A percentile compares a stretch with the other conserved stretches of the same genome.
Conservation (phyloP, 2,888 invertebrate species). For the Beris morrisii region DNA sequence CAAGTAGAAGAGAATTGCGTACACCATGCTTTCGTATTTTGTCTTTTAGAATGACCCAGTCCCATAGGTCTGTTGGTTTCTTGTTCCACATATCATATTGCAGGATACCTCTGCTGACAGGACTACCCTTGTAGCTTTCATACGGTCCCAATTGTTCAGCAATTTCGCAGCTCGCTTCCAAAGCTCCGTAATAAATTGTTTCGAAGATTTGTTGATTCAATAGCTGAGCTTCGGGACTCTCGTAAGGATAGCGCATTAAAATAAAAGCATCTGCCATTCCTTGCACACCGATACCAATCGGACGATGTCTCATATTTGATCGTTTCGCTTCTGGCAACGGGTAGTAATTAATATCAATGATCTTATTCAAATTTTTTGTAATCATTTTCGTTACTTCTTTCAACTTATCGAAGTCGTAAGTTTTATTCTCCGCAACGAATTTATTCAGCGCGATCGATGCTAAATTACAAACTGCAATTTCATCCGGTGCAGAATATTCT, state of each 20-base stretch:
- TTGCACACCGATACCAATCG: constrained; percentile 89
- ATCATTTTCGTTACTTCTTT: constrained; percentile 81
- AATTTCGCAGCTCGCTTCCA: constrained; percentile 89
- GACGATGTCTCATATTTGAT: constrained; percentile 81
- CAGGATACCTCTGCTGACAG: constrained; percentile 86
- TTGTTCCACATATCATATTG: constrained; percentile 96
- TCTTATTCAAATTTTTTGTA: constrained; percentile 86
- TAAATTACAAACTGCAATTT: constrained; percentile 92
- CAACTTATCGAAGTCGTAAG: constrained; percentile 79
- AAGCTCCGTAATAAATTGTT: constrained; percentile 88
- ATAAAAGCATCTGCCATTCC: constrained; percentile 94
- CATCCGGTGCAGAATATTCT: constrained; percentile 83
- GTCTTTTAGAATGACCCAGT: constrained; percentile 78
- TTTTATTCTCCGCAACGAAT: constrained; percentile 63
- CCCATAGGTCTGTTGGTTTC: constrained; percentile 78
- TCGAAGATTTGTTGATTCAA: constrained; percentile 93
- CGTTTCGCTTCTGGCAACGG: constrained; percentile 79
- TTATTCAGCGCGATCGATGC: constrained; percentile 92
- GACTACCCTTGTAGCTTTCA: constrained; percentile 85
- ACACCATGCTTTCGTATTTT: constrained; percentile 84
- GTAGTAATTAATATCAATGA: constrained; percentile 92
- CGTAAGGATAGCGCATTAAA: constrained; percentile 85
- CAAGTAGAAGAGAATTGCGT: constrained; percentile 84
- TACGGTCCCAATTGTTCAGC: constrained; percentile 81
- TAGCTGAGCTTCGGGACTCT: constrained; percentile 76